A percentile compares a stretch with the other conserved stretches of the same genome.
Evolutionary conservation across 2,797 vertebrate species (phyloP).

Genomic region (Bufotes viridis): DNA sequence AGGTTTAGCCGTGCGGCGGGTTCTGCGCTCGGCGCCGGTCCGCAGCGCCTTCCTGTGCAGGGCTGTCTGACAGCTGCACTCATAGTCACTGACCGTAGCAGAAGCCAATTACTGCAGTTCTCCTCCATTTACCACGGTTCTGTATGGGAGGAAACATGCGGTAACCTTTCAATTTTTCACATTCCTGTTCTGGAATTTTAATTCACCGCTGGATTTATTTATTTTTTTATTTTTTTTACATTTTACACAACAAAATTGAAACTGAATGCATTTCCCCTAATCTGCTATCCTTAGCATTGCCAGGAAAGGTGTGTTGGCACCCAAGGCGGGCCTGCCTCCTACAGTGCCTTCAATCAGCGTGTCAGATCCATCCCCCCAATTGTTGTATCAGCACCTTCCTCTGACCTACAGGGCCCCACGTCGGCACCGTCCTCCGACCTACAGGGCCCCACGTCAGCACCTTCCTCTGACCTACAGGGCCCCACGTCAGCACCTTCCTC

Average conservation of each 20-base stretch:
- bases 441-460: too few relatives aligned
- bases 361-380: too few relatives aligned
- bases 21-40: neutral
- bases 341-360: too few relatives aligned
- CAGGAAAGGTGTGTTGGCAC: neutral
- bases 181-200: conserved; percentile 10
- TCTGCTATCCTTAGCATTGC: neutral
- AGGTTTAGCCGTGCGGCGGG: too few relatives aligned
- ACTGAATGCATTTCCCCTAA: neutral
- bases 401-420: too few relatives aligned
- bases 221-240: neutral
- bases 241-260: neutral
- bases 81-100: neutral
- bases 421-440: too few relatives aligned
- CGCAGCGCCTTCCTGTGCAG: neutral
- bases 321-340: too few relatives aligned
- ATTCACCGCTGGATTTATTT: neutral
- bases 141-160: neutral
- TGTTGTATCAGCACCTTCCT: too few relatives aligned
- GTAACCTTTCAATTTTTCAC: neutral
- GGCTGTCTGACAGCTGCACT: neutral
- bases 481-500: too few relatives aligned
- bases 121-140: neutral
- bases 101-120: neutral
- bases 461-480: too few relatives aligned